A percentile compares a stretch with the other conserved stretches of the same genome.
Conservation (phyloP, 2,113 vertebrate species). For the Siniperca knerii region DNA sequence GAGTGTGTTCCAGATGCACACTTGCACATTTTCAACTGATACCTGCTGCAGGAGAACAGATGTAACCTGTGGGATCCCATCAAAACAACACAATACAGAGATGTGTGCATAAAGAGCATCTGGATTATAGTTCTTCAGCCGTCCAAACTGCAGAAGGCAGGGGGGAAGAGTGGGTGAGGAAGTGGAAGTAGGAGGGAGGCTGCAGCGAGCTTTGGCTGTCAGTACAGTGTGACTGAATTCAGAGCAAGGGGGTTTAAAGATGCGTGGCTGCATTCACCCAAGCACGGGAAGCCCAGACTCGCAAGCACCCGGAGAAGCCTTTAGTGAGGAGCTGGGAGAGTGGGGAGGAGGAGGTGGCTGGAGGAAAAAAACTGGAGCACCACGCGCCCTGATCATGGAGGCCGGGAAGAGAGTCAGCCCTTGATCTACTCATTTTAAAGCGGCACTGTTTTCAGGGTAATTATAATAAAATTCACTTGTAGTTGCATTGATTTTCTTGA, state of each 20-base stretch:
- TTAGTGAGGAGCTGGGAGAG: constrained; percentile 29
- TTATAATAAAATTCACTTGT: not conserved
- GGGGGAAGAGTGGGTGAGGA: constrained; percentile 1
- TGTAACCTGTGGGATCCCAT: constrained; percentile 42
- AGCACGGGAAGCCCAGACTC: constrained; percentile 65
- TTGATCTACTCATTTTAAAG: not conserved
- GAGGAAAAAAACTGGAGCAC: not conserved
- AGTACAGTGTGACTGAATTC: constrained; percentile 43
- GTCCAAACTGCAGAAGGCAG: constrained; percentile 58
- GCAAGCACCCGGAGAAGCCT: constrained; percentile 57
- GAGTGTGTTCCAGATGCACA: constrained; percentile 10
- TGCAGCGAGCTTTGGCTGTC: constrained; percentile 62
- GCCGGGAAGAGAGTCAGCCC: not conserved
- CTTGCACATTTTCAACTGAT: not conserved
- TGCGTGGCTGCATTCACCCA: constrained; percentile 68
- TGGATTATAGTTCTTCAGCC: constrained; percentile 36
- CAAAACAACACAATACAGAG: constrained; percentile 41
- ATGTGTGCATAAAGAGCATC: constrained; percentile 27
- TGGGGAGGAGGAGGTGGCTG: constrained; percentile 11
- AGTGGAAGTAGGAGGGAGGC: constrained; percentile 37
- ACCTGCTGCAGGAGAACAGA: constrained; percentile 48
- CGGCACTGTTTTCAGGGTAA: not conserved
- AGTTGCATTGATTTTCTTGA: not conserved
- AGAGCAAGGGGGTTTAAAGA: constrained; percentile 42
- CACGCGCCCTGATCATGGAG: constrained; percentile 58